A percentile compares a stretch with the other conserved stretches of the same genome.
These are phyloP conservation scores for Benitochromis conjunctus DNA, from an alignment of 2,113 vertebrate genomes.

Conservation along the genomic window DNA sequence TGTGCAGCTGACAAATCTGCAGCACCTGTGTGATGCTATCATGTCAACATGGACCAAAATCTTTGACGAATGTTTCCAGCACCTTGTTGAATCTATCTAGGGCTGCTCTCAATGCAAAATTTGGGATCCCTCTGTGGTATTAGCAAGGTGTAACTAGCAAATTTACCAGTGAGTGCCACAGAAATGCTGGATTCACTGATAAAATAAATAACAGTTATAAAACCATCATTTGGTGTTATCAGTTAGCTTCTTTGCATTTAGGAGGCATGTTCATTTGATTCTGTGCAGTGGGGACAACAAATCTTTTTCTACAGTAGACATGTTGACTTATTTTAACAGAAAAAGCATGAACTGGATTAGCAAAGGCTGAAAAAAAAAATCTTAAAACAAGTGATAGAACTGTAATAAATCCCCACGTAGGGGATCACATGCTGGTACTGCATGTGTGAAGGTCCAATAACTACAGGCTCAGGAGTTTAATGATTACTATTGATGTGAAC, in stretches of 20 bases:
- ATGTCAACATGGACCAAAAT: background rate
- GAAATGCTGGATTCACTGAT: background rate
- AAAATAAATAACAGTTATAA: background rate
- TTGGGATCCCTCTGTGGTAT: background rate
- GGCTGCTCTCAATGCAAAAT: rapidly evolving
- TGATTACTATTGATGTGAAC: background rate
- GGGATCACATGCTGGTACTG: background rate
- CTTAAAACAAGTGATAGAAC: background rate
- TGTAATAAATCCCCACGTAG: background rate
- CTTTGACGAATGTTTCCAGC: background rate
- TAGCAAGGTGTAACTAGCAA: background rate
- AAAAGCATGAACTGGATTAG: background rate
- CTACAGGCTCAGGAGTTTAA: background rate
- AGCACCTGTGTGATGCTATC: background rate
- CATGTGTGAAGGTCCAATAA: background rate
- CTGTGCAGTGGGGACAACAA: background rate
- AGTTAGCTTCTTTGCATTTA: background rate
- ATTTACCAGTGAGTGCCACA: background rate
- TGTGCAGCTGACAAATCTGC: background rate
- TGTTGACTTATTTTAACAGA: background rate
- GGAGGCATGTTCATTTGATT: background rate
- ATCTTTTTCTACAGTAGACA: background rate
- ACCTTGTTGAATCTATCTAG: background rate
- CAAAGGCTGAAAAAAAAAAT: background rate
- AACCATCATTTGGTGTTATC: background rate